These are phyloP conservation scores for Nomia melanderi DNA, from an alignment of 1,140 invertebrate genomes.

Conservation along the genomic window DNA sequence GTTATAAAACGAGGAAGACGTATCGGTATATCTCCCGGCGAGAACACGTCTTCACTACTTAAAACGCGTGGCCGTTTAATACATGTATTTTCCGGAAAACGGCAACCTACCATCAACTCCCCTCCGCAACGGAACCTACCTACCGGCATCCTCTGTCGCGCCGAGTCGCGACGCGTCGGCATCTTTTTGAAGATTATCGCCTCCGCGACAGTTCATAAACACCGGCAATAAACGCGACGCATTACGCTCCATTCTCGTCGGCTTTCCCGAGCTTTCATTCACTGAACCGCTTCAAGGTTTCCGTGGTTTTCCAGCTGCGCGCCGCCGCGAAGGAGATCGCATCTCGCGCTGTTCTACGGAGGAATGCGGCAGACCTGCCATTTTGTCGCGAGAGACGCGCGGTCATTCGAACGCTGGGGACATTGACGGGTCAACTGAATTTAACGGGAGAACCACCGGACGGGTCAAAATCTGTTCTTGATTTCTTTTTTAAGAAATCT, in stretches of 20 bases:
- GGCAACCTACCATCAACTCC: slow-evolving; percentile 5
- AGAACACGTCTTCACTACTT: slow-evolving; percentile 4
- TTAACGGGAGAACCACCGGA: no score
- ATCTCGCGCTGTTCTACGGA: background rate
- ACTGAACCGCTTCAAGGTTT: background rate
- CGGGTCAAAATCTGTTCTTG: no score
- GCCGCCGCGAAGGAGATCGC: background rate
- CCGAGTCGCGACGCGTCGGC: no score
- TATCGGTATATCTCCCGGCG: slow-evolving; percentile 5
- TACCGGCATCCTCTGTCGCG: slow-evolving; percentile 2
- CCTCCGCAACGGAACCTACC: background rate
- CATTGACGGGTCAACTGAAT: no score
- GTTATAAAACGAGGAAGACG: slow-evolving; percentile 6
- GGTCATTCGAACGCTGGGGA: no score
- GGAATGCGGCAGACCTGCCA: background rate
- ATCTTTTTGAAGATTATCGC: slow-evolving; percentile 6
- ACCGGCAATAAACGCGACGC: background rate
- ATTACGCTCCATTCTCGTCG: background rate
- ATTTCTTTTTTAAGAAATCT: no score
- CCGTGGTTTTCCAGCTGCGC: background rate
- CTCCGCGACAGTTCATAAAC: slow-evolving; percentile 3
- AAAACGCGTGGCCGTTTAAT: background rate
- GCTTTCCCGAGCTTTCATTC: background rate
- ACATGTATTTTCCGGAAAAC: slow-evolving; percentile 6
- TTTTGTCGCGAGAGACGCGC: no score